Evolutionary conservation across 2,797 vertebrate genomes (phyloP), one percentile per base, ranked within the genome.

Genomic region (Microcaecilia unicolor): DNA sequence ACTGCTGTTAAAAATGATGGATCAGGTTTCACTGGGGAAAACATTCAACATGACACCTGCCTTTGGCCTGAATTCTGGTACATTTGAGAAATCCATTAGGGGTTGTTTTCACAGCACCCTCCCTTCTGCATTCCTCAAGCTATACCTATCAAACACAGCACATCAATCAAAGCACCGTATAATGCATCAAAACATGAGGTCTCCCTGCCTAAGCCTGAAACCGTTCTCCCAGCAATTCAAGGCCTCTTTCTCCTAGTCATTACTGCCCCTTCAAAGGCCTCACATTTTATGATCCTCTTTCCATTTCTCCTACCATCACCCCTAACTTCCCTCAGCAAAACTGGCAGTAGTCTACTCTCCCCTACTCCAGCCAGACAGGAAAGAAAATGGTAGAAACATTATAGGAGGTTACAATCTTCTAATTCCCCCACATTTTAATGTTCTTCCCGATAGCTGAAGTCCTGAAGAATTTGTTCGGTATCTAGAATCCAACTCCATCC

Each of bases 61-160:
- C 57, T 53, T 42, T 41, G 8, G 58, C 40, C 43, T 49, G 48
- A 35, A 24, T 46, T 38, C 34, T 78, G 55, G 64, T 73, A 78
- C 78, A 76, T 81, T 83, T 88, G 84, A 75, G 79, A 88, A 86
- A 87, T 81, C 82, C 86, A 84, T 83, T 77, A 86, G 22, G 72
- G 63, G 60, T 63, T 80, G 75, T 83, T 87, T 88, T 81, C 64
- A 83, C 77, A 84, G 70, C 70, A 53, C 64, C 40, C 49, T 44
- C 44, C 25, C 28, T 32, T 12, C 9, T 23, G 25, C 41, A 44
- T 44, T 44, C 41, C 41, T 18, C 18, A 20, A 14, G 41, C 34
- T 16, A 47, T 27, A 32, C 24, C 53, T 31, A 39, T 30, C 16
- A 37, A 56, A 52, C 58, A 26, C 32, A 18, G 25, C 17, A 20